Base-by-base conservation (phyloP, 2,888 invertebrate genomes). In the Fissipunctia ypsillon region DNA sequence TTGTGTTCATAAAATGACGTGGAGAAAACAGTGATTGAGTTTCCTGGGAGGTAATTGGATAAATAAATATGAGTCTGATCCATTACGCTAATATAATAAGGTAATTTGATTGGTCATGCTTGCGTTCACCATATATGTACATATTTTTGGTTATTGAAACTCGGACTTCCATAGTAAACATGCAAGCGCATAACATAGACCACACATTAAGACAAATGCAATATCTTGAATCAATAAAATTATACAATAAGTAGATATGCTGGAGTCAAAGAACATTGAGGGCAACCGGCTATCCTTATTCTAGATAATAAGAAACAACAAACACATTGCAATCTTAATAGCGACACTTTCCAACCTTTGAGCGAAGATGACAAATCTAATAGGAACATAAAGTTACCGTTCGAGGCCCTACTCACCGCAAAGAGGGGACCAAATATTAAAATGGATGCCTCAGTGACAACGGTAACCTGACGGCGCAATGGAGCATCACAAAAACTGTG, bases 401-500 rank as follows among this genome's bases (percentile, higher is more conserved):
- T 61, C 22, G n/a, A 74, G 75, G 61, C 64, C 45, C 67, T 67
- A 57, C 43, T 70, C 22, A 43, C 57, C 60, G 59, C 66, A 66
- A 78, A 48, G 56, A 69, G 56, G 41, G 73, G 43, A 72, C 35
- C 41, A 66, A 66, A 61, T 72, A 81, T 83, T 70, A 72, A 81
- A 87, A 75, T 78, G 54, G 48, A 56, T 70, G 73, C 63, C 54
- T 48, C 76, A 45, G 68, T 79, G 75, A 83, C 76, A 84, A 75
- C 73, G 71, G 74, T 74, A 73, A 84, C 78, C 81, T 80, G 80
- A 76, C 79, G 75, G 85, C 81, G 87, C 88, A 88, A 83, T 90
- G 90, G 86, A 87, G 87, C 87, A 82, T 84, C 82, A 87, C 89
- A 93, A 93, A 93, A 93, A 91, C 87, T 90, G 84, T 88, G 89